Conservation (phyloP, 2,888 invertebrate species). For the Euphydryas editha region DNA sequence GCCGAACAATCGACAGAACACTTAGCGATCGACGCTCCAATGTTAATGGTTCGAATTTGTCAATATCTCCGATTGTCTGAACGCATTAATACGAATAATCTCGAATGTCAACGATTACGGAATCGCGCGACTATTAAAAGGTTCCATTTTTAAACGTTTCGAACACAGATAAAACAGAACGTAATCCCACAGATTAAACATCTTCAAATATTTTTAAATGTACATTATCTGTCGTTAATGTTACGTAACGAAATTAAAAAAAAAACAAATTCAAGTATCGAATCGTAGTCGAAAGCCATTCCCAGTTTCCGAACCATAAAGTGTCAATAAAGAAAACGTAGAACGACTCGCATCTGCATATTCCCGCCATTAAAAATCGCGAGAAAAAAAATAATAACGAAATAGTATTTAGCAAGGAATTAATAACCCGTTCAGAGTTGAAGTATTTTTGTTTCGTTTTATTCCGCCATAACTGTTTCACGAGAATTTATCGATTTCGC, state of each 20-base stretch:
- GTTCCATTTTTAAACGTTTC: slow-evolving; percentile 74
- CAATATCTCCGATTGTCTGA: slow-evolving; percentile 68
- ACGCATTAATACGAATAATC: slow-evolving; percentile 72
- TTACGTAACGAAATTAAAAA: not conserved
- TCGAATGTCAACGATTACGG: slow-evolving; percentile 70
- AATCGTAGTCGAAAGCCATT: slow-evolving; percentile 54
- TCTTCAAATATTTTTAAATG: slow-evolving; percentile 9
- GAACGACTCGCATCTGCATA: slow-evolving; percentile 72
- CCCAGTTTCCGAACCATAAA: slow-evolving; percentile 79
- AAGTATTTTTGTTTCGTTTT: slow-evolving; percentile 12
- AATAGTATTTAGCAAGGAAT: slow-evolving; percentile 56
- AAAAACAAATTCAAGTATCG: slow-evolving; percentile 57
- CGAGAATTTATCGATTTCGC: slow-evolving; percentile 67
- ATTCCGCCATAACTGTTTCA: slow-evolving; percentile 28
- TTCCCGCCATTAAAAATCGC: slow-evolving; percentile 66
- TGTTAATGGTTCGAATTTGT: slow-evolving; percentile 69
- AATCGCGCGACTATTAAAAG: slow-evolving; percentile 76
- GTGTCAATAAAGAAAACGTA: slow-evolving; percentile 78
- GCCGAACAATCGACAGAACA: slow-evolving; percentile 39
- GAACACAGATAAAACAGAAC: slow-evolving; percentile 49
- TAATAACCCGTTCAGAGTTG: slow-evolving; percentile 70
- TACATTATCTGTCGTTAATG: slow-evolving; percentile 12
- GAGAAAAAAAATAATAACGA: slow-evolving; percentile 54
- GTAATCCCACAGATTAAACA: slow-evolving; percentile 22
- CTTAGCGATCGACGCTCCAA: slow-evolving; percentile 48